phyloP scores from a whole-genome alignment of 2,113 vertebrate genomes.

The Neolamprologus kungweensis region DNA sequence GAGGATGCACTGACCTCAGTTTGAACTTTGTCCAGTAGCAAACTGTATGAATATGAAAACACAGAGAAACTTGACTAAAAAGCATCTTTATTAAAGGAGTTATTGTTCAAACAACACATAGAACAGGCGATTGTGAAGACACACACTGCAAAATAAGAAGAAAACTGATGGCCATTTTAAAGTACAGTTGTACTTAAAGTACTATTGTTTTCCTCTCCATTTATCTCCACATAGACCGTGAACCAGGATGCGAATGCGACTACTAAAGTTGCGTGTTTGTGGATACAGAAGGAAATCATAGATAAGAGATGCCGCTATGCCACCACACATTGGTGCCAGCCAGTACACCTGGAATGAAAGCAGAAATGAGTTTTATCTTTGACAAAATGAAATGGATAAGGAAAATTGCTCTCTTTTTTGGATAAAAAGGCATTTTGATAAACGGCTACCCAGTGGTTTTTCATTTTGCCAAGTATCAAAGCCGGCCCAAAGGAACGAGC shows the following conservation, averaged over 20 bases:
- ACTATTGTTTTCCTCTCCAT: neutral
- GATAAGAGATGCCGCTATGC: slow-evolving; percentile 62
- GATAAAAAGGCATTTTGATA: neutral
- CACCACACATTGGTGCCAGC: slow-evolving; percentile 55
- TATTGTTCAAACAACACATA: neutral
- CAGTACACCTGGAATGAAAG: slow-evolving; percentile 54
- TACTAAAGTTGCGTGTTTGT: neutral
- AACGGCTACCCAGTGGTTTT: slow-evolving; percentile 79
- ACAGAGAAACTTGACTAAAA: neutral
- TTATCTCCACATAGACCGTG: slow-evolving; percentile 34
- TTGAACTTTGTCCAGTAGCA: neutral
- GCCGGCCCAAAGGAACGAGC: slow-evolving; percentile 85
- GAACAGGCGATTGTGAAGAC: neutral
- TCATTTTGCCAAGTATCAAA: slow-evolving; percentile 67
- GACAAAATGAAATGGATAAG: neutral
- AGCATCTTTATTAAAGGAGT: neutral
- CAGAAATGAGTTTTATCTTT: neutral
- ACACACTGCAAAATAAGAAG: neutral
- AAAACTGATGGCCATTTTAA: neutral
- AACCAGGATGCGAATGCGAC: slow-evolving; percentile 2
- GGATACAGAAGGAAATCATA: slow-evolving; percentile 82
- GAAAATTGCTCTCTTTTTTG: neutral
- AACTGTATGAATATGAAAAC: neutral
- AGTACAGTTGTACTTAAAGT: neutral
- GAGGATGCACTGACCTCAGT: neutral